Evolutionary conservation across 2,888 invertebrate genomes (phyloP).

Genomic region (Odontomyia ornata): DNA sequence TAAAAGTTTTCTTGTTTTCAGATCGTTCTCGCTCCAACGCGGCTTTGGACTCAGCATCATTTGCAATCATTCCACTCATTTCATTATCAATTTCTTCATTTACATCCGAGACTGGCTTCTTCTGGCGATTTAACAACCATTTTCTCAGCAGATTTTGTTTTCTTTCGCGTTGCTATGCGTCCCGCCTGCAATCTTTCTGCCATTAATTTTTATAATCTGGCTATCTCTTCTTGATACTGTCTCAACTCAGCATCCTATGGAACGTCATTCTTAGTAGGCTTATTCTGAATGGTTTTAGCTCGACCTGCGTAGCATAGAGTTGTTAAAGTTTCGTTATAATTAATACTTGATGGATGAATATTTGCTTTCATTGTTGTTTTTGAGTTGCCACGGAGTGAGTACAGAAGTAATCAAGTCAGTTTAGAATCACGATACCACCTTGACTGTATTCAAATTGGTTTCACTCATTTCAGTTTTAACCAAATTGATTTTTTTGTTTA

Average conservation of each 20-base stretch:
- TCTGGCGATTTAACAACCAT: slow-evolving; percentile 54
- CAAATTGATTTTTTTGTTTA: no score
- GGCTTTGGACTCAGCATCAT: no score
- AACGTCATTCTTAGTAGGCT: no score
- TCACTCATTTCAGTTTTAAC: slow-evolving; percentile 96
- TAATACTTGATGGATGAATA: slow-evolving; percentile 96
- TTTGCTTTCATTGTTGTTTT: slow-evolving; percentile 99
- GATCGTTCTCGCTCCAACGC: no score
- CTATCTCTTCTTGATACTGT: no score
- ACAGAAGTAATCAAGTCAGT: slow-evolving; percentile 93
- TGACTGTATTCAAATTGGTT: slow-evolving; percentile 67
- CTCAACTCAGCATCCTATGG: slow-evolving; percentile 96
- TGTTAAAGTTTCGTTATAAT: slow-evolving; percentile 96
- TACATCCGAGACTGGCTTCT: slow-evolving; percentile 58
- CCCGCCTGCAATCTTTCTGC: slow-evolving; percentile 63
- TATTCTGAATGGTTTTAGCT: no score
- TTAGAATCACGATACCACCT: slow-evolving; percentile 98
- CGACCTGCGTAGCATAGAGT: slow-evolving; percentile 96
- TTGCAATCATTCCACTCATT: no score
- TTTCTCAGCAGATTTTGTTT: slow-evolving; percentile 54
- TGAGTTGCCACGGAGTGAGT: slow-evolving; percentile 98
- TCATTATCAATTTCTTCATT: no score
- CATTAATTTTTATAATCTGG: slow-evolving; percentile 68
- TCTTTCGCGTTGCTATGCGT: slow-evolving; percentile 55
- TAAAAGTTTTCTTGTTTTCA: no score